Evolutionary conservation across 1,140 invertebrate genomes (phyloP), one percentile per base, ranked within the genome.

Genomic region (Drosophila nebulosa): DNA sequence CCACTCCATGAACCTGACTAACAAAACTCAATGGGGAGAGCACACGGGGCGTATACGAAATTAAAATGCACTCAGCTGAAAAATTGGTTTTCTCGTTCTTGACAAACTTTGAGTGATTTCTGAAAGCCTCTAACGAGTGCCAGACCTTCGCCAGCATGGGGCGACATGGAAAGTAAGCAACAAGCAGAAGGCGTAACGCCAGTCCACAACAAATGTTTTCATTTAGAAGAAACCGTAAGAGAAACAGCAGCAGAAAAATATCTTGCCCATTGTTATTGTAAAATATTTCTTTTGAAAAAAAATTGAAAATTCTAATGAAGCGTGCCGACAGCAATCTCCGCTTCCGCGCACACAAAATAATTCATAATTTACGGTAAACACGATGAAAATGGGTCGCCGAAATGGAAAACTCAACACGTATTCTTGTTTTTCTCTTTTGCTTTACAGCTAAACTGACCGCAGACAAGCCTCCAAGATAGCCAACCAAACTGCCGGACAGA

Each of bases 1-100:
- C 7, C 2, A 9, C 27, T 9, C 27, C 27, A 35, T 32, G 36
- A 39, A 21, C 46, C 57, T 51, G 36, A 50, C 63, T 80, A 74
- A 55, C 60, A 63, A 63, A 72, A 63, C 75, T 66, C 73, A 78
- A 64, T 74, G 70, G 71, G 62, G 63, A 55, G 72, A 55, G 72
- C 51, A 75, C 64, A 72, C 69, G 60, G 75, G 65, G 79, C 66
- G 79, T 75, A 69, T 73, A 78, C 84, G 69, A 90, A 90, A 90
- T 90, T 89, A 90, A 90, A 89, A 90, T 89, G 74, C 89, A 78
- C 81, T 90, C 80, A 90, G 75, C 85, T 90, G 89, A 90, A 90
- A 90, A 90, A 90, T 90, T 90, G 89, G 89, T 90, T 90, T 89
- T 85, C 76, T 83, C 77, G 78, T 83, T 86, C 69, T 88, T 88